A percentile compares a stretch with the other conserved stretches of the same genome.
Evolutionary conservation across 2,797 vertebrate species (phyloP).

Genomic region (Cossypha caffra): DNA sequence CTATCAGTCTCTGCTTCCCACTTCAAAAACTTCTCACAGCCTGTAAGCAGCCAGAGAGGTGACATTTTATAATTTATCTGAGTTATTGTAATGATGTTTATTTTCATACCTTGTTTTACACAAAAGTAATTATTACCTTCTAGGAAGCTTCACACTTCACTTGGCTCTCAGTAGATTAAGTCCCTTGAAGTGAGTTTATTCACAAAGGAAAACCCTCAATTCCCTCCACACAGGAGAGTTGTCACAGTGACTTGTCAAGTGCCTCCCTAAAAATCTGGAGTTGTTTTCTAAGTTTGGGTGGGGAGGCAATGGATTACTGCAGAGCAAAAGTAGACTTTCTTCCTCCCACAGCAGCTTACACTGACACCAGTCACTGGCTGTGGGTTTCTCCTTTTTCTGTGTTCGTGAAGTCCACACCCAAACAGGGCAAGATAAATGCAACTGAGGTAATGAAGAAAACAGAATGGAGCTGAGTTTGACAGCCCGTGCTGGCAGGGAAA

Average conservation of each 20-base stretch:
- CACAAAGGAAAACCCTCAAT: not conserved
- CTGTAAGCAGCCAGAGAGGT: not conserved
- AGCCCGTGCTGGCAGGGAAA: not conserved
- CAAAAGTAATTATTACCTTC: slow-evolving; percentile 8
- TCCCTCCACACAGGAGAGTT: not conserved
- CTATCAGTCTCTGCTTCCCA: not conserved
- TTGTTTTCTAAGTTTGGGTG: not conserved
- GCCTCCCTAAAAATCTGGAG: not conserved
- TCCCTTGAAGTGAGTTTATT: not conserved
- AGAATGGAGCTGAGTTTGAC: not conserved
- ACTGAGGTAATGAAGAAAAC: not conserved
- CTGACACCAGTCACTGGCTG: not conserved
- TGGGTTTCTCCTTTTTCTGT: not conserved
- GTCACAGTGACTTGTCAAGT: not conserved
- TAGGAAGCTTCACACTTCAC: not conserved
- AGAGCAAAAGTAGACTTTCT: not conserved
- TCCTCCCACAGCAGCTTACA: not conserved
- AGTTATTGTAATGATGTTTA: not conserved
- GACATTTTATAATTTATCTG: not conserved
- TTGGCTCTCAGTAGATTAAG: not conserved
- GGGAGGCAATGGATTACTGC: not conserved
- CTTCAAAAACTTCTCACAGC: not conserved
- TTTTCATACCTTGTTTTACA: not conserved
- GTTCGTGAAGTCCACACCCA: not conserved
- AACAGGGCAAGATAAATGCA: not conserved